phyloP scores from a whole-genome alignment of 1,140 invertebrate species.

The Heliconius eleuchia region DNA sequence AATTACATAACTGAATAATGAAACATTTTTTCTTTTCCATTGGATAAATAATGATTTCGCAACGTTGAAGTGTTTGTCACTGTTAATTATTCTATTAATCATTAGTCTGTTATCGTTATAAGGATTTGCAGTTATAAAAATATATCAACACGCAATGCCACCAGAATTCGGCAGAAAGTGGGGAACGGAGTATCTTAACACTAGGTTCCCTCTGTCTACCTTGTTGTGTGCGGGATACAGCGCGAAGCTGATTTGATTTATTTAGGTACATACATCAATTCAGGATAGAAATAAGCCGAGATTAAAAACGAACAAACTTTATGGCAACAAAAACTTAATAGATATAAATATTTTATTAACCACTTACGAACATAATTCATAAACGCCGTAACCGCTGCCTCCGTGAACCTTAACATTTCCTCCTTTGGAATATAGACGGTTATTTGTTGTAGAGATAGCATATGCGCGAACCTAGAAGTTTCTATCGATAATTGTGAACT shows the following conservation, averaged over 20 bases:
- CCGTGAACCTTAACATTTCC: slow-evolving; percentile 68
- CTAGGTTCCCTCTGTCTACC: too few species aligned
- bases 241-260: too few species aligned
- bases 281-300: too few species aligned
- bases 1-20: too few species aligned
- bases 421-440: slow-evolving; percentile 67
- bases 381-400: slow-evolving; percentile 68
- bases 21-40: background rate
- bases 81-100: background rate
- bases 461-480: slow-evolving; percentile 67
- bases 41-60: background rate
- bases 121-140: background rate
- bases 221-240: too few species aligned
- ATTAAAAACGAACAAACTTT: too few species aligned
- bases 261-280: too few species aligned
- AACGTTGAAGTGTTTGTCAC: background rate
- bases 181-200: too few species aligned
- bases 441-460: slow-evolving; percentile 71
- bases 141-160: too few species aligned
- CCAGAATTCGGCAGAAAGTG: too few species aligned
- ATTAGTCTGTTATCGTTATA: background rate
- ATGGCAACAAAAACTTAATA: too few species aligned
- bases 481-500: slow-evolving; percentile 63
- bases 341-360: background rate
- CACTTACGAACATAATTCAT: slow-evolving; percentile 75